Conservation (phyloP, 2,888 invertebrate genomes). For the Sialis lutaria region DNA sequence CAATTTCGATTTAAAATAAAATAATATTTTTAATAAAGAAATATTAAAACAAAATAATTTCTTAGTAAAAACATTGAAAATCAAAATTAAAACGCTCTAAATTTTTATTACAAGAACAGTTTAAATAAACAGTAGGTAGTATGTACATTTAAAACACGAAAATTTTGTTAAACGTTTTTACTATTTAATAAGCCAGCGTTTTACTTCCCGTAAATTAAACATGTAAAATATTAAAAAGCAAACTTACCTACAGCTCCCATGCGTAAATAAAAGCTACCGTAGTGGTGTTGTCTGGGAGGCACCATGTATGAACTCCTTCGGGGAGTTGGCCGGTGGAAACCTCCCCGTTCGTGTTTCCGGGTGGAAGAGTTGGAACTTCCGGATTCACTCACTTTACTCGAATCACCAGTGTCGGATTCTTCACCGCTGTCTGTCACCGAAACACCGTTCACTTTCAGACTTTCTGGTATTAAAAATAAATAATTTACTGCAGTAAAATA, state of each 20-base stretch:
- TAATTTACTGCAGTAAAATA: too few relatives aligned
- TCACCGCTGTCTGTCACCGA: slow-evolving; percentile 42
- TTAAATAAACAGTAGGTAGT: too few relatives aligned
- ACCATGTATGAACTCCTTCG: slow-evolving; percentile 29
- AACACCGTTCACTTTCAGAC: slow-evolving; percentile 26
- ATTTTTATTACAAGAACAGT: too few relatives aligned
- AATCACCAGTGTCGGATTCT: slow-evolving; percentile 28
- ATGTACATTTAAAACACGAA: too few relatives aligned
- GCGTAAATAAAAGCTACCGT: slow-evolving; percentile 81
- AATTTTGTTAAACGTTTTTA: too few relatives aligned
- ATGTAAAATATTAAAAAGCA: not conserved
- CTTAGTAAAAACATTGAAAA: too few relatives aligned
- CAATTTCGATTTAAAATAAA: too few relatives aligned
- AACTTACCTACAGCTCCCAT: slow-evolving; percentile 79
- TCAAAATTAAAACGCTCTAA: too few relatives aligned
- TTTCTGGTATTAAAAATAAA: not conserved
- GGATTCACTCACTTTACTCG: slow-evolving; percentile 19
- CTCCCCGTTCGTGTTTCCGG: slow-evolving; percentile 15
- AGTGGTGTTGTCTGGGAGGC: slow-evolving; percentile 50
- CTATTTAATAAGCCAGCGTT: too few relatives aligned
- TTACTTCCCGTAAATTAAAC: too few relatives aligned
- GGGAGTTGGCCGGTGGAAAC: slow-evolving; percentile 24
- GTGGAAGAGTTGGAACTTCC: slow-evolving; percentile 10
- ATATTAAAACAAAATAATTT: too few relatives aligned
- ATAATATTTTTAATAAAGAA: too few relatives aligned